Base-by-base conservation (phyloP, 2,888 invertebrate species). In the Caenorhabditis wallacei region DNA sequence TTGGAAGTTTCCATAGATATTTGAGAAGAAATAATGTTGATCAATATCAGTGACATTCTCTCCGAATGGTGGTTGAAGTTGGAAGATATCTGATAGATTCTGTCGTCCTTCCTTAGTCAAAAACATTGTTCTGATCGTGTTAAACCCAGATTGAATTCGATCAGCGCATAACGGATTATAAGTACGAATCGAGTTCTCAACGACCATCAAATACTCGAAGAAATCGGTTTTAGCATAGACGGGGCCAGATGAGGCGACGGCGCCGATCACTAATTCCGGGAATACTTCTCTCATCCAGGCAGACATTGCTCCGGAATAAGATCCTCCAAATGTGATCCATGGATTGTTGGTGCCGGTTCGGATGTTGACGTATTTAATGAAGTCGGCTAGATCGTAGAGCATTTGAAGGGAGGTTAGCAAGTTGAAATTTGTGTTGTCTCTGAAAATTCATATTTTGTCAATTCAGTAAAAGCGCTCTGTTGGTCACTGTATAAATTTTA, bases 251-350 rank as follows among this genome's bases (percentile, higher is more conserved):
- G 96, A 94, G 4, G 97, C 96, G 63, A 97, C 95, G 4, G 97
- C 95, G 0, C 95, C 97, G 91, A 95, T 94, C 0, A 97, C 95
- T 24, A 97, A 93, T 92, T 94, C 93, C 2, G 97, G 96, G 93
- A 96, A 97, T 92, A 96, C 97, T 66, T 95, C 93, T 59, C 97
- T 89, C 80, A 92, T 92, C 70, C 75, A 84, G 5, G 61, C 69
- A 22, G 81, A 76, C 68, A 84, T 53, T 40, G 70, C 82, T 80
- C 83, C 87, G 16, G 86, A 85, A 56, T 85, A 87, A 0, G 97
- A 97, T 2, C 97, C 98, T 16, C 98, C 98, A 92, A 98, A 97
- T 0, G 95, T 95, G 84, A 98, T 95, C 96, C 97, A 97, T 92
- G 95, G 96, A 0, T 92, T 90, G 86, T 90, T 85, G 26, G 59